A percentile compares a stretch with the other conserved stretches of the same genome.
Evolutionary conservation across 2,888 invertebrate genomes (phyloP).

Genomic region (Himalopsyche anomala): DNA sequence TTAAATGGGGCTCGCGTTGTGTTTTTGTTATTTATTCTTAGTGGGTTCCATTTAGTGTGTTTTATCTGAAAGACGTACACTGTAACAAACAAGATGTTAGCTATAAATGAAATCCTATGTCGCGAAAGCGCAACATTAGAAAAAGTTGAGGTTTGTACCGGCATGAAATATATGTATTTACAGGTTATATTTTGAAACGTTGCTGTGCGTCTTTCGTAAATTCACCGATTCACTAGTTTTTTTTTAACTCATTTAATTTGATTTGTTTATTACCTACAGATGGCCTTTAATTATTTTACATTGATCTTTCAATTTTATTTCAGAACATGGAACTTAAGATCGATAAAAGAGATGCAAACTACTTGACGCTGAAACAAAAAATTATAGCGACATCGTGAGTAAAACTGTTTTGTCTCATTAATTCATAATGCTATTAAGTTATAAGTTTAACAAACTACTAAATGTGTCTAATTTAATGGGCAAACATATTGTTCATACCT

Average conservation of each 20-base stretch:
- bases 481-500: too few relatives aligned
- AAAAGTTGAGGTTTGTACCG: constrained; percentile 45
- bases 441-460: too few relatives aligned
- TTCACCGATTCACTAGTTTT: constrained; percentile 45
- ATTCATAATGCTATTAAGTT: too few relatives aligned
- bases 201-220: constrained; percentile 16
- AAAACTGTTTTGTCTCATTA: too few relatives aligned
- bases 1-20: constrained; percentile 4
- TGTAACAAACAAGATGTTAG: constrained; percentile 23
- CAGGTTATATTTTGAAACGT: constrained; percentile 52
- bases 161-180: constrained; percentile 38
- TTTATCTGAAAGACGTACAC: constrained; percentile 18
- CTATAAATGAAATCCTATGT: constrained; percentile 47
- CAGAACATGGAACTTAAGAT: constrained; percentile 66
- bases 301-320: constrained; percentile 32
- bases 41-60: not conserved
- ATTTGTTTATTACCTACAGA: constrained; percentile 3
- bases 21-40: not conserved
- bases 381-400: constrained; percentile 70
- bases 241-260: not conserved
- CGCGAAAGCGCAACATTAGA: constrained; percentile 47
- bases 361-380: constrained; percentile 69
- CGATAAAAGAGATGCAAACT: constrained; percentile 66
- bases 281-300: not conserved
- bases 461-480: too few relatives aligned